These are phyloP conservation scores for Cyprinodon tularosa DNA, from an alignment of 2,113 vertebrate species.

Conservation along the genomic window DNA sequence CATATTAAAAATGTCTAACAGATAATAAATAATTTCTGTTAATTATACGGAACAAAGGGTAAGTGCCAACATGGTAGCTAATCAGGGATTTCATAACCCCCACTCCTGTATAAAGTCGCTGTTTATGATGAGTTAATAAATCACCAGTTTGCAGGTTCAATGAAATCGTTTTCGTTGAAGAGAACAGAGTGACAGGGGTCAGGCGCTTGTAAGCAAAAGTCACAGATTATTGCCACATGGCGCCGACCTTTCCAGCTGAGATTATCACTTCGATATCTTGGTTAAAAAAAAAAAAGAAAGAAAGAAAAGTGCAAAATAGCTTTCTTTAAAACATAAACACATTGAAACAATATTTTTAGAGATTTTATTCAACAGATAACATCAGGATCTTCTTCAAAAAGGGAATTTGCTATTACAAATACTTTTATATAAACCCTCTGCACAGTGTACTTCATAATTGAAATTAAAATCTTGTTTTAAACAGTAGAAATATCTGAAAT, in stretches of 20 bases:
- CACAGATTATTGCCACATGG: not conserved
- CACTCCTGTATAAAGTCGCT: slow-evolving; percentile 71
- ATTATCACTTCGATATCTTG: slow-evolving; percentile 17
- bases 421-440: not conserved
- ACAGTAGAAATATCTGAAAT: slow-evolving; percentile 37
- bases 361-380: too few species aligned
- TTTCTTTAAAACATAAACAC: too few species aligned
- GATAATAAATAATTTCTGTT: slow-evolving; percentile 33
- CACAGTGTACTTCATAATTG: not conserved
- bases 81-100: slow-evolving; percentile 64
- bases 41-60: slow-evolving; percentile 57
- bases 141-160: slow-evolving; percentile 46
- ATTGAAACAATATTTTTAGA: too few species aligned
- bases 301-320: not conserved
- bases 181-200: slow-evolving; percentile 39
- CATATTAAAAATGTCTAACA: not conserved
- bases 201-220: slow-evolving; percentile 22
- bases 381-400: not conserved
- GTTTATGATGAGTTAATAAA: slow-evolving; percentile 81
- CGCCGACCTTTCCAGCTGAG: not conserved
- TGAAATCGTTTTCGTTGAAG: slow-evolving; percentile 34
- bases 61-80: slow-evolving; percentile 58
- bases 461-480: not conserved
- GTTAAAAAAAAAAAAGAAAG: not conserved
- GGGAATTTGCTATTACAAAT: not conserved